These are phyloP conservation scores for Pseudomyrmex cubaensis DNA, from an alignment of 1,140 invertebrate genomes.

Conservation along the genomic window DNA sequence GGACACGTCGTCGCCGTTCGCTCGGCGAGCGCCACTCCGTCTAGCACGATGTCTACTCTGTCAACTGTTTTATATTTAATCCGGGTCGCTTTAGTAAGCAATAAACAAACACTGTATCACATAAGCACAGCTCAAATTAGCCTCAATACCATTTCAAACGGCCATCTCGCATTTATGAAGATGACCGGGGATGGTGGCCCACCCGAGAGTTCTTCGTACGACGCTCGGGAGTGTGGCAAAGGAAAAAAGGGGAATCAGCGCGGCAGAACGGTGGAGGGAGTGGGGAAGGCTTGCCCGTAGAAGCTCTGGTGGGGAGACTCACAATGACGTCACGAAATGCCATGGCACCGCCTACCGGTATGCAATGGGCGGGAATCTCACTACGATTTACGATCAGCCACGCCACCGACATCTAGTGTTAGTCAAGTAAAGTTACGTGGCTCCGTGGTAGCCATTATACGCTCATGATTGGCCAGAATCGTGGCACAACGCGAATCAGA, in stretches of 20 bases:
- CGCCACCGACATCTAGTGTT: conserved; percentile 81
- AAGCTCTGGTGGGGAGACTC: conserved; percentile 67
- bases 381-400: conserved; percentile 82
- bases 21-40: conserved; percentile 82
- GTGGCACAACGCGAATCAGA: conserved; percentile 83
- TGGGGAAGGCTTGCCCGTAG: conserved; percentile 58
- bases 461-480: conserved; percentile 82
- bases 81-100: conserved; percentile 84
- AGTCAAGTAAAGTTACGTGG: conserved; percentile 67
- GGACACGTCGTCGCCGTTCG: conserved; percentile 51
- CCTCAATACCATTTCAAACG: conserved; percentile 84
- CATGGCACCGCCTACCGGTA: conserved; percentile 82
- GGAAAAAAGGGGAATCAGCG: conserved; percentile 3
- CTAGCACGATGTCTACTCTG: conserved; percentile 82
- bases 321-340: conserved; percentile 70
- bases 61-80: conserved; percentile 85
- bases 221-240: conserved; percentile 5
- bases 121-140: conserved; percentile 84
- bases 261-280: neutral
- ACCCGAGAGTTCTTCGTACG: conserved; percentile 73
- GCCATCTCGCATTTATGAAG: conserved; percentile 84
- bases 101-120: conserved; percentile 85
- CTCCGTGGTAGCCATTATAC: conserved; percentile 83
- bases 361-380: conserved; percentile 83
- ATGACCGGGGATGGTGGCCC: conserved; percentile 82